Evolutionary conservation across 2,113 vertebrate species (phyloP).

Genomic region (Calyptomena viridis): DNA sequence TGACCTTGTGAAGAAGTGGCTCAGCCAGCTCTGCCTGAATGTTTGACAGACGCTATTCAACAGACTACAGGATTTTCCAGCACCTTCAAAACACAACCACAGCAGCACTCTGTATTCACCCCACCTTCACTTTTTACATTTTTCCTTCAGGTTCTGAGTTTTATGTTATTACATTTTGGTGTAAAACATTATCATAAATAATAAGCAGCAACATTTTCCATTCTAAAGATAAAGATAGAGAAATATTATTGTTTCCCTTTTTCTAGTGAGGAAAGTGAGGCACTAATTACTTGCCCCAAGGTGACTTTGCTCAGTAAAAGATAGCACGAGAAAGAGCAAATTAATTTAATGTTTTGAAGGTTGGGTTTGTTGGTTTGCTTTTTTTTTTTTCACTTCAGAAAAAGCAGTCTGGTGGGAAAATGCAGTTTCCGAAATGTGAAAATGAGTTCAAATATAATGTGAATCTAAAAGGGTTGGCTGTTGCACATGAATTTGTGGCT

Average conservation of each 20-base stretch:
- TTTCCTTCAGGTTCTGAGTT: constrained; percentile 6
- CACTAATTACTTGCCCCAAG: constrained; percentile 29
- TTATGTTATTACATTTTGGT: constrained; percentile 4
- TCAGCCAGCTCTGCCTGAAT: neutral
- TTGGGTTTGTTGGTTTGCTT: neutral
- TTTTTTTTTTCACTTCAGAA: neutral
- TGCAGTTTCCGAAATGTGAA: neutral
- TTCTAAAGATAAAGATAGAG: constrained; percentile 12
- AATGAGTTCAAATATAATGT: neutral
- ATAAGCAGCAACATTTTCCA: neutral
- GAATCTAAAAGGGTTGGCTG: constrained; percentile 2
- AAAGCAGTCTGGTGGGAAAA: constrained; percentile 1
- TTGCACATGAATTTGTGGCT: neutral
- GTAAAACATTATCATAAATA: constrained; percentile 31
- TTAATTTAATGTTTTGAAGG: constrained; percentile 12
- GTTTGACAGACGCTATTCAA: neutral
- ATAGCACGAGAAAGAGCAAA: constrained; percentile 12
- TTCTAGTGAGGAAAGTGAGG: neutral
- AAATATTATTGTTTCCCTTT: constrained; percentile 26
- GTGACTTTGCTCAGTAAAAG: constrained; percentile 17
- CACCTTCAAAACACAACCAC: neutral
- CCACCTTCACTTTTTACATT: neutral
- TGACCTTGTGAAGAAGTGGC: neutral
- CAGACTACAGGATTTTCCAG: neutral
- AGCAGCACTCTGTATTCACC: neutral